These are phyloP conservation scores for Agriopis marginaria DNA, from an alignment of 2,888 invertebrate species.

Conservation along the genomic window DNA sequence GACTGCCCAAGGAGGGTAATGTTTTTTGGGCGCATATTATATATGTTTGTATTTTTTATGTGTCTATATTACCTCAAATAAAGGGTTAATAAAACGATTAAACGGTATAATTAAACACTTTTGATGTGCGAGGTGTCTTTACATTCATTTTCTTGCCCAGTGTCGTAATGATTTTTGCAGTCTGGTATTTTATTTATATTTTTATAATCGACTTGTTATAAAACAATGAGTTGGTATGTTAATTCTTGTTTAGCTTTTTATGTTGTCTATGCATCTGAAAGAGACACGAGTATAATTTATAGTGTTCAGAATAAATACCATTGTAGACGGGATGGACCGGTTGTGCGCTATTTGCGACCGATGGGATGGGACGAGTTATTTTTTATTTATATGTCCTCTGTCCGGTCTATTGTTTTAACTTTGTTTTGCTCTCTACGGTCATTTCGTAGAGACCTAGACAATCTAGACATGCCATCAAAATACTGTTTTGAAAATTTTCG, in stretches of 20 bases:
- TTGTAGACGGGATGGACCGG: conserved; percentile 32
- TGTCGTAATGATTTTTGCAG: too few relatives aligned
- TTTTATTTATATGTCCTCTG: conserved; percentile 36
- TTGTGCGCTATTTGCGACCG: conserved; percentile 40
- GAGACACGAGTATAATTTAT: conserved; percentile 1
- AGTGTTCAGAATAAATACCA: conserved; percentile 7
- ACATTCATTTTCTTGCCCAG: too few relatives aligned
- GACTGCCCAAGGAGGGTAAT: too few relatives aligned
- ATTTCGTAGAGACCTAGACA: not conserved
- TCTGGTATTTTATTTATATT: too few relatives aligned
- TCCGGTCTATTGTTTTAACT: conserved; percentile 27
- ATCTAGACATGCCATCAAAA: not conserved
- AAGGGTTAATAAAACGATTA: too few relatives aligned
- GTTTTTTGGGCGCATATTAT: too few relatives aligned
- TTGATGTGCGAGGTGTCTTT: too few relatives aligned
- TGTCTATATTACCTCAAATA: too few relatives aligned
- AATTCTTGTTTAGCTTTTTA: not conserved
- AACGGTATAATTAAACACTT: too few relatives aligned
- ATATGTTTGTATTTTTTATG: too few relatives aligned
- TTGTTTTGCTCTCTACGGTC: conserved; percentile 18
- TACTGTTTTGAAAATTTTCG: not conserved
- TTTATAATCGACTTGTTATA: too few relatives aligned
- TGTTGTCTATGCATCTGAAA: not conserved
- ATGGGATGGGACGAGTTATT: conserved; percentile 25
- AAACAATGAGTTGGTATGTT: not conserved